Percentiles rank a stretch among this genome's conserved stretches.
phyloP scores from a whole-genome alignment of 37 sponge, comb jelly and placozoan genomes.

The Beroe forskalii region DNA sequence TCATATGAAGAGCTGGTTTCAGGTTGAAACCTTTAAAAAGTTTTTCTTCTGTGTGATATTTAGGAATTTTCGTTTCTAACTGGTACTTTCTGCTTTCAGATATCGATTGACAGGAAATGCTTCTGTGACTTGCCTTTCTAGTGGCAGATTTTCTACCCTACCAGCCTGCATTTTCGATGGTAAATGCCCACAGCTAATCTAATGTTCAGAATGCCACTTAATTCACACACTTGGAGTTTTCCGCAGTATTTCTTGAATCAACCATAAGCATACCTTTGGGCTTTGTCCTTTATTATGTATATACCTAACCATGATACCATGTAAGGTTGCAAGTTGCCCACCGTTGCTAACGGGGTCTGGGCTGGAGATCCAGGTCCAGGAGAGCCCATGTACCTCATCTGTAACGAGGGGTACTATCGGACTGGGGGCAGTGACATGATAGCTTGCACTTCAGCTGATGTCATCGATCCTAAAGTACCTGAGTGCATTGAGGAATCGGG shows the following conservation, averaged over 20 bases:
- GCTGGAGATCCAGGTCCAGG: conserved; percentile 2
- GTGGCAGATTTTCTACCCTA: neutral
- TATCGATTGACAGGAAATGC: neutral
- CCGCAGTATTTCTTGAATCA: too few species aligned
- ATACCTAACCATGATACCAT: too few species aligned
- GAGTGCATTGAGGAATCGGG: neutral
- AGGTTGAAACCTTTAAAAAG: too few species aligned
- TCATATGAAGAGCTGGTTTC: too few species aligned
- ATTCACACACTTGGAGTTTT: too few species aligned
- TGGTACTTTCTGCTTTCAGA: too few species aligned
- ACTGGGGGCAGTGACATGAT: neutral
- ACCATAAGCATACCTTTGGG: too few species aligned
- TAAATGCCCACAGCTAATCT: too few species aligned
- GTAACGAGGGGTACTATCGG: neutral
- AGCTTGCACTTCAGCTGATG: neutral
- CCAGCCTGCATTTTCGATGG: conserved; percentile 28
- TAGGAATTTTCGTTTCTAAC: too few species aligned
- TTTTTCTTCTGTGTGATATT: too few species aligned
- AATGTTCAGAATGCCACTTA: too few species aligned
- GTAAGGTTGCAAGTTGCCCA: conserved; percentile 5
- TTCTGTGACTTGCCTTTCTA: neutral
- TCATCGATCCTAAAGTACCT: neutral
- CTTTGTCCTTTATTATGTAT: too few species aligned
- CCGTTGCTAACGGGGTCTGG: neutral
- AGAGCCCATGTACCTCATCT: neutral